Evolutionary conservation across 2,113 vertebrate species (phyloP).

Genomic region (Rousettus leschenaultii): DNA sequence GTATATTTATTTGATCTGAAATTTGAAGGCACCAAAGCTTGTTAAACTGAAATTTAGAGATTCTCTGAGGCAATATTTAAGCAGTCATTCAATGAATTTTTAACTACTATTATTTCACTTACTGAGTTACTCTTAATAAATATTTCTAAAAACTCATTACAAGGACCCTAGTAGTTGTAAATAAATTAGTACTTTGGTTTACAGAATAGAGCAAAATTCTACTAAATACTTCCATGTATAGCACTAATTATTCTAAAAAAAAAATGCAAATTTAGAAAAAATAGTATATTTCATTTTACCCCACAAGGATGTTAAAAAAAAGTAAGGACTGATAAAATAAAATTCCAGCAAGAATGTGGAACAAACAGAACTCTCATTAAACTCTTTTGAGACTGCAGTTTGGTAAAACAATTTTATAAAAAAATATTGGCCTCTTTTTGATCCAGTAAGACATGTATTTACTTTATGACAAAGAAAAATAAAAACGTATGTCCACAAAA

Average conservation of each 20-base stretch:
- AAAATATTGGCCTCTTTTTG: not conserved
- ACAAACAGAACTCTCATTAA: not conserved
- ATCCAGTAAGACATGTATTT: not conserved
- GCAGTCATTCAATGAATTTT: not conserved
- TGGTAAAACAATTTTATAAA: not conserved
- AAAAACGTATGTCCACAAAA: not conserved
- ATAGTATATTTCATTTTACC: not conserved
- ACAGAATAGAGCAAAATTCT: not conserved
- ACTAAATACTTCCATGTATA: not conserved
- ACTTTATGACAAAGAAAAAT: not conserved
- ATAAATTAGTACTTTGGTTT: not conserved
- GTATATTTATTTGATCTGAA: not conserved
- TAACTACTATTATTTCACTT: not conserved
- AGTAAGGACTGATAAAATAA: not conserved
- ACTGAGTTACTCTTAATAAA: not conserved
- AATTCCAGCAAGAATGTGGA: not conserved
- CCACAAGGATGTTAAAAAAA: not conserved
- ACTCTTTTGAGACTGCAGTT: not conserved
- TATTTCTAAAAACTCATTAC: not conserved
- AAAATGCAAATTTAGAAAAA: not conserved
- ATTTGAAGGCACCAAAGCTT: not conserved
- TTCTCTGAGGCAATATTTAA: not conserved
- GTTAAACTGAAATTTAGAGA: conserved; percentile 7
- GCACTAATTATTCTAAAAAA: not conserved
- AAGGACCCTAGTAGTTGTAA: not conserved